phyloP scores from a whole-genome alignment of 2,113 vertebrate genomes.

The Xerus inauris region DNA sequence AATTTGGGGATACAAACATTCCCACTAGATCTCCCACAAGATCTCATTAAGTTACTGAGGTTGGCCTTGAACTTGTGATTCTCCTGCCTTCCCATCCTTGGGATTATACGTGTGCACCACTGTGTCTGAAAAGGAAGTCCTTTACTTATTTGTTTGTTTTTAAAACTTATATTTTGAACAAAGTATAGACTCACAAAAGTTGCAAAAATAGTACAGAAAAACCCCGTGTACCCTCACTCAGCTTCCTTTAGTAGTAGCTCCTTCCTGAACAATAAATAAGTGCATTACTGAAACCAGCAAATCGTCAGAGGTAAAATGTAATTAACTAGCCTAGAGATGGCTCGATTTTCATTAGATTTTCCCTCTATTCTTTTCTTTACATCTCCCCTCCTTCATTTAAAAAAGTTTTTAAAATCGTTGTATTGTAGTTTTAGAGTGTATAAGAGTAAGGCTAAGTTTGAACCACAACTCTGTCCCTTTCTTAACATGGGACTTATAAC shows the following conservation, averaged over 20 bases:
- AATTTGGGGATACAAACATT: background rate
- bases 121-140: too few species aligned
- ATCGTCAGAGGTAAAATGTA: background rate
- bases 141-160: background rate
- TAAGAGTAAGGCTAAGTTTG: background rate
- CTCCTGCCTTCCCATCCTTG: too few species aligned
- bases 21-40: background rate
- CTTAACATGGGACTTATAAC: background rate
- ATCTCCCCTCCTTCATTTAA: background rate
- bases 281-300: background rate
- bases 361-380: background rate
- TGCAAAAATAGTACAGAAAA: background rate
- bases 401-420: background rate
- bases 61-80: too few species aligned
- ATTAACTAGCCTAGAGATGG: background rate
- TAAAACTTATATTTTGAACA: background rate
- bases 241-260: background rate
- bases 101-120: too few species aligned
- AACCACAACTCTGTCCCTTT: background rate
- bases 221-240: background rate
- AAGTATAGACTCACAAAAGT: background rate
- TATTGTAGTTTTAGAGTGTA: background rate
- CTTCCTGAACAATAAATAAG: background rate
- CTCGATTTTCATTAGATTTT: constrained; percentile 17
- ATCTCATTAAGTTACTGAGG: too few species aligned